phyloP scores from a whole-genome alignment of 2,113 vertebrate genomes.

The Irena cyanogastra region DNA sequence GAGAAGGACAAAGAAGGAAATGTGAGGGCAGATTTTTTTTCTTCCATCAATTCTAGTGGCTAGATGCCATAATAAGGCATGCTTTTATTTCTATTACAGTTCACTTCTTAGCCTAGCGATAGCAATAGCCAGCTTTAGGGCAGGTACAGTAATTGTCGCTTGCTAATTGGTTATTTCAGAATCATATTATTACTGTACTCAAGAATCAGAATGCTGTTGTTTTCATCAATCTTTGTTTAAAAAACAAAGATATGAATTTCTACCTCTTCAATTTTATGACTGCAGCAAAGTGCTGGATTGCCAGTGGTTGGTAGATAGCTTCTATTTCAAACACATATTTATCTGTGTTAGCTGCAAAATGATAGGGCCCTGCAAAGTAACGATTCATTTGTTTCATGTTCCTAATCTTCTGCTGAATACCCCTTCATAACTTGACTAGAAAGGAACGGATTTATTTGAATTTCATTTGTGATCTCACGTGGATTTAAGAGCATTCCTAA shows the following conservation, averaged over 20 bases:
- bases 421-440: slow-evolving; percentile 19
- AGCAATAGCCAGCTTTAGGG: background rate
- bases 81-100: background rate
- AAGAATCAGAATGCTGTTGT: background rate
- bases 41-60: background rate
- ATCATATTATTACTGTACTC: background rate
- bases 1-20: background rate
- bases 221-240: slow-evolving; percentile 32
- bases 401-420: slow-evolving; percentile 29
- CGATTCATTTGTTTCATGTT: slow-evolving; percentile 18
- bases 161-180: slow-evolving; percentile 40
- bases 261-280: slow-evolving; percentile 25
- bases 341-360: slow-evolving; percentile 44
- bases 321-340: slow-evolving; percentile 53
- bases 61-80: background rate
- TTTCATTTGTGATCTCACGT: background rate
- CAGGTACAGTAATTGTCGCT: background rate
- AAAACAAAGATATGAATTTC: background rate
- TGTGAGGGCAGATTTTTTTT: background rate
- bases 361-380: slow-evolving; percentile 32
- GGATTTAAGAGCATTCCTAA: background rate
- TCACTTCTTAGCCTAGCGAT: background rate
- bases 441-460: slow-evolving; percentile 19
- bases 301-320: slow-evolving; percentile 46
- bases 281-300: background rate